phyloP scores from a whole-genome alignment of 2,113 vertebrate genomes.

The Uria lomvia region DNA sequence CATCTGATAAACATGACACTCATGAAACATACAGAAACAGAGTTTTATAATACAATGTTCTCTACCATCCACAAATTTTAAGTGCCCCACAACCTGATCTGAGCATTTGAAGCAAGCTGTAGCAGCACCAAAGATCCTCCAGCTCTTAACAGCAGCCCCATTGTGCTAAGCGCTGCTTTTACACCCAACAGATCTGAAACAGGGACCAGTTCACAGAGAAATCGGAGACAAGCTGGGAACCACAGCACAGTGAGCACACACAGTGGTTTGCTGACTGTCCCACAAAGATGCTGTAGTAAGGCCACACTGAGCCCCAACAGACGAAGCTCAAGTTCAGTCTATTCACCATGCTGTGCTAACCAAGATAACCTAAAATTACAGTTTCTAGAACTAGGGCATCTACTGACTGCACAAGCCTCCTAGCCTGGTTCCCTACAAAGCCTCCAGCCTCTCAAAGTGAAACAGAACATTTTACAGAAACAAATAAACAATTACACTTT shows the following conservation, averaged over 20 bases:
- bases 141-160: not conserved
- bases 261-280: not conserved
- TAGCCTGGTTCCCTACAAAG: not conserved
- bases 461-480: not conserved
- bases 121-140: not conserved
- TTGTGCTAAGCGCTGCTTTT: not conserved
- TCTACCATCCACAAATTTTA: not conserved
- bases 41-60: not conserved
- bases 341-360: not conserved
- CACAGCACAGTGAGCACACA: accelerated
- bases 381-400: not conserved
- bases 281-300: not conserved
- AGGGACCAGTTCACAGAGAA: not conserved
- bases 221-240: not conserved
- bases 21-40: accelerated
- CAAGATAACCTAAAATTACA: not conserved
- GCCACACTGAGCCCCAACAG: not conserved
- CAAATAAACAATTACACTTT: not conserved
- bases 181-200: not conserved
- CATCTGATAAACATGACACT: not conserved
- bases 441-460: not conserved
- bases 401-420: not conserved
- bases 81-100: not conserved
- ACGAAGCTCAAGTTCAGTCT: not conserved
- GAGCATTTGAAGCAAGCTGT: not conserved